Conservation (phyloP, 2,888 invertebrate genomes). For the Macropis europaea region DNA sequence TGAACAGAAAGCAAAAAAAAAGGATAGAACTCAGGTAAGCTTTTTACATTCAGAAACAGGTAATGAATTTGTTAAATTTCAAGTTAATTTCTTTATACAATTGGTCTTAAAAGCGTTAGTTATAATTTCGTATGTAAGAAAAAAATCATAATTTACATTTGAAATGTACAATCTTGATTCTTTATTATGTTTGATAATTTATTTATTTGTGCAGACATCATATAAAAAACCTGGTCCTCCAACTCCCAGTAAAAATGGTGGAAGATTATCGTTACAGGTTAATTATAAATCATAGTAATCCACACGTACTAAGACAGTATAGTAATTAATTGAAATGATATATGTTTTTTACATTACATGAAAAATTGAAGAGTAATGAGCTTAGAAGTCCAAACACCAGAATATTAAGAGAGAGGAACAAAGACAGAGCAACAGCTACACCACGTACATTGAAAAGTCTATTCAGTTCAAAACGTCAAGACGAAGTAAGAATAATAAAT, state of each 20-base stretch:
- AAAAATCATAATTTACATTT: too few relatives aligned
- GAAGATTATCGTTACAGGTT: conserved; percentile 86
- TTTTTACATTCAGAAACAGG: background rate
- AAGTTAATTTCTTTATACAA: too few relatives aligned
- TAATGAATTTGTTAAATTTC: too few relatives aligned
- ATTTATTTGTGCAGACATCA: conserved; percentile 83
- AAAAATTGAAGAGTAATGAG: conserved; percentile 68
- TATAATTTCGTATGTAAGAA: conserved; percentile 10
- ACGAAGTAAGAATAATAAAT: conserved; percentile 66
- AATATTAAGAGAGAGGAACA: conserved; percentile 71
- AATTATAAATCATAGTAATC: background rate
- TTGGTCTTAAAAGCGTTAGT: conserved; percentile 64
- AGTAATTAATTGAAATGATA: background rate
- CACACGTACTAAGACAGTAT: background rate
- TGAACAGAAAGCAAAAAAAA: conserved; percentile 75
- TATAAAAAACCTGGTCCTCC: conserved; percentile 94
- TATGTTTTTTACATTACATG: background rate
- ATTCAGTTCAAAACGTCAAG: conserved; percentile 68
- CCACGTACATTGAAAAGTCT: conserved; percentile 72
- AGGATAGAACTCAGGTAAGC: conserved; percentile 74
- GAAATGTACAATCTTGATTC: conserved; percentile 2
- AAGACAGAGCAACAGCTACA: conserved; percentile 70
- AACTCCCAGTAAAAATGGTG: conserved; percentile 92
- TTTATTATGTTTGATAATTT: conserved; percentile 6
- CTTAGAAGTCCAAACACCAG: conserved; percentile 69